phyloP scores from a whole-genome alignment of 2,113 vertebrate genomes.

The Sardina pilchardus region DNA sequence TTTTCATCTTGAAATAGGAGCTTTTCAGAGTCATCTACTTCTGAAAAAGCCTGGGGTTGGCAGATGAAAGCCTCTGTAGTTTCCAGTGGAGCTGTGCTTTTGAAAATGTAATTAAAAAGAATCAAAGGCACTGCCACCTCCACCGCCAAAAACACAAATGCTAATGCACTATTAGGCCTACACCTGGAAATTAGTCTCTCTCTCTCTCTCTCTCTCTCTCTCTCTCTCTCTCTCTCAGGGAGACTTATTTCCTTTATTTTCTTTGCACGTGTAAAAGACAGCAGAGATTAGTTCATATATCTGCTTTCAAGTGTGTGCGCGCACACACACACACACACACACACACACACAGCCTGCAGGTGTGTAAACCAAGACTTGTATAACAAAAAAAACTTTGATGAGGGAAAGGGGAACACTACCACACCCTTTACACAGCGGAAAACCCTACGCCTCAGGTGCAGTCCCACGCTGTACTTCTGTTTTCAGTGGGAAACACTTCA shows the following conservation, averaged over 20 bases:
- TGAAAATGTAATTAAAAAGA: background rate
- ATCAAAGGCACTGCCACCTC: background rate
- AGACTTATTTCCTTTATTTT: background rate
- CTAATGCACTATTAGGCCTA: background rate
- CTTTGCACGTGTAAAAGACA: background rate
- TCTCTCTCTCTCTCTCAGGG: background rate
- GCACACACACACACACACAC: too few species aligned
- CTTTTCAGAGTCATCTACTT: background rate
- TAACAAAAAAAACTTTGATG: background rate
- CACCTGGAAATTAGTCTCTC: background rate
- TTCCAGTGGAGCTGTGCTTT: background rate
- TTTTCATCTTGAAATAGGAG: background rate
- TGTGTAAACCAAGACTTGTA: background rate
- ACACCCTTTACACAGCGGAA: background rate
- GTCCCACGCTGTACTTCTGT: background rate
- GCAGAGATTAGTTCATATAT: background rate
- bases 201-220: background rate
- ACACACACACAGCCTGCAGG: background rate
- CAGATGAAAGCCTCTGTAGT: background rate
- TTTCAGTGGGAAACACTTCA: background rate
- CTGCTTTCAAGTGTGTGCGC: background rate
- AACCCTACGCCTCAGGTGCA: background rate
- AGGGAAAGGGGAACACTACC: background rate
- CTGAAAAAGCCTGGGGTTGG: background rate
- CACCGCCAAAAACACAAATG: background rate